Evolutionary conservation across 2,113 vertebrate genomes (phyloP), one percentile per base, ranked within the genome.

Genomic region (Saccopteryx leptura): DNA sequence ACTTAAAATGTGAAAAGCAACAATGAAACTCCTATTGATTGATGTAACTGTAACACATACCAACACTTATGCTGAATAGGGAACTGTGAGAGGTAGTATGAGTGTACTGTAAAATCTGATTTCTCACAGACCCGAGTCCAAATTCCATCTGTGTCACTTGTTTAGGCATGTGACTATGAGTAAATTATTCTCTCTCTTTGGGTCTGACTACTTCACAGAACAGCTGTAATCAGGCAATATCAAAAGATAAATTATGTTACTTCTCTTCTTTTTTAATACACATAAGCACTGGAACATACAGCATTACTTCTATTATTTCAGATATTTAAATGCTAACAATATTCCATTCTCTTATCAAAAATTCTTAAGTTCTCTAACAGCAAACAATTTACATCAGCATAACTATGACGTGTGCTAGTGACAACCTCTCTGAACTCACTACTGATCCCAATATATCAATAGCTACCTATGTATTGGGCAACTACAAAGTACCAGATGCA

Each of bases 251-350:
- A 68, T 66, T 75, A 81, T 54, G 74, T 46, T 19, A 54, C 13
- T 92, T 66, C 2, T 66, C 72, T 33, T 26, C 26, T 72, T 88
- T 19, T 26, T 86, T 60, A 72, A 71, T 60, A 61, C 6, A n/a
- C 1, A 3, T 7, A 28, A 92, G 54, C 80, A 81, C 66, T 65
- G 46, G 14, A 65, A 87, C 24, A 86, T 28, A 63, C 72, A 60
- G 24, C 19, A 48, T 68, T n/a, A 71, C 28, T 84, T 83, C 52
- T 81, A 74, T 65, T 58, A 74, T 18, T 52, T 85, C 18, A 81
- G 52, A 81, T 69, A 66, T 68, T 81, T 94, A 84, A 69, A 74
- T 18, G 52, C 58, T 93, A 88, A 93, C 19, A 87, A 28, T 14
- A 89, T 46, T 18, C 31, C 39, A 76, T 4, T 58, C 26, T 80